Conservation (phyloP, 1,140 invertebrate species). For the Hypothenemus hampei region DNA sequence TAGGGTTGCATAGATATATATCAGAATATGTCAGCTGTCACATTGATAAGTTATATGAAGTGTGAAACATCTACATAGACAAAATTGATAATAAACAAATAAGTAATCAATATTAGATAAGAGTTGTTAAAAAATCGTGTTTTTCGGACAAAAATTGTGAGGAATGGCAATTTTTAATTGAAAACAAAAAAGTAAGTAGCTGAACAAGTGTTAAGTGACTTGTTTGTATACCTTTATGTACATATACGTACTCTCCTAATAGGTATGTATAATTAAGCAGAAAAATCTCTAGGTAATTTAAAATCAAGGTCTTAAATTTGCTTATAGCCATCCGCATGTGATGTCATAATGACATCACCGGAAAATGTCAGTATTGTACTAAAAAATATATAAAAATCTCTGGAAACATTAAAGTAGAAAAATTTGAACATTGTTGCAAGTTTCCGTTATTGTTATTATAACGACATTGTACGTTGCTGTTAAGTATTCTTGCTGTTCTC, state of each 20-base stretch:
- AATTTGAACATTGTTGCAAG: neutral
- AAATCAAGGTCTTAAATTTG: slow-evolving; percentile 42
- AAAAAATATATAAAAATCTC: slow-evolving; percentile 22
- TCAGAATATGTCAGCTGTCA: too few species aligned
- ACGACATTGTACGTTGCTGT: slow-evolving; percentile 40
- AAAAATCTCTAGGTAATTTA: slow-evolving; percentile 32
- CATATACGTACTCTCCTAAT: slow-evolving; percentile 1
- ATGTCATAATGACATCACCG: slow-evolving; percentile 46
- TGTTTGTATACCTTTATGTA: neutral
- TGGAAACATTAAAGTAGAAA: too few species aligned
- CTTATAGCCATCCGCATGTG: slow-evolving; percentile 40
- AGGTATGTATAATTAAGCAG: slow-evolving; percentile 25
- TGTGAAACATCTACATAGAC: too few species aligned
- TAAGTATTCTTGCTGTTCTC: slow-evolving; percentile 28
- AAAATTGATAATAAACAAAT: too few species aligned
- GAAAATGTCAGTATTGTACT: slow-evolving; percentile 36
- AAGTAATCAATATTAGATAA: too few species aligned
- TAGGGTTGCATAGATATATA: too few species aligned
- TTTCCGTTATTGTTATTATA: too few species aligned
- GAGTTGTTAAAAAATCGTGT: too few species aligned
- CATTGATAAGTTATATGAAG: too few species aligned
- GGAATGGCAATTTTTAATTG: too few species aligned
- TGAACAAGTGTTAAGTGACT: neutral
- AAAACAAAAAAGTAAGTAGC: too few species aligned
- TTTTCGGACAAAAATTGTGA: too few species aligned